Evolutionary conservation across 2,797 vertebrate genomes (phyloP), one percentile per base, ranked within the genome.

Genomic region (Lepus oiostolus): DNA sequence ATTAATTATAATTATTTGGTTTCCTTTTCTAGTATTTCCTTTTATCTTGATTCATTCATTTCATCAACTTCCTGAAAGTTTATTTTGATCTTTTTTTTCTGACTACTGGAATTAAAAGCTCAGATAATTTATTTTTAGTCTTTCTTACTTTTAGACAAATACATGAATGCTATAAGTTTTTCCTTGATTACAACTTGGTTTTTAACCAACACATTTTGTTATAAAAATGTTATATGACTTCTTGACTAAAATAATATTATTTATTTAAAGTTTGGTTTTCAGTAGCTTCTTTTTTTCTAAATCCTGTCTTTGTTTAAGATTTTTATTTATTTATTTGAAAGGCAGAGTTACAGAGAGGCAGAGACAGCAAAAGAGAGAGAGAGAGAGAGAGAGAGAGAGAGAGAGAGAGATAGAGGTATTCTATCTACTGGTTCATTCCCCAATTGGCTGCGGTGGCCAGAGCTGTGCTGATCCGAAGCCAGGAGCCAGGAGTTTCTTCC

Each of bases 101-200:
- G 79, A 8, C 1, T 63, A 83, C 58, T 54, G 72, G 68, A 94
- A 3, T 81, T 88, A 81, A 91, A 85, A 74, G 38, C 93, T 83
- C 74, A 79, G 24, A 13, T 67, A 10, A 38, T 81, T 81, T 86
- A 77, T 54, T 86, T 93, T 86, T n/a, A 74, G 21, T 80, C 8
- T 94, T 80, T 90, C 58, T 88, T 14, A 12, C 77, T 77, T 81
- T 68, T 85, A 72, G 26, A 65, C 85, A 88, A 93, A 50, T 54
- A 16, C 3, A 50, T 13, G 65, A 63, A 16, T 65, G 5, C 12
- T 79, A 0, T 71, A 71, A 24, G 32, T 72, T 72, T 60, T 81
- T 35, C 35, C 74, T 14, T 47, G 38, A 42, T 21, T 35, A 12
- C 11, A 82, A 16, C 12, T 91, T 74, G 54, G 28, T 77, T 26